Evolutionary conservation across 2,888 invertebrate genomes (phyloP).

Genomic region (Watsonalla cultraria): DNA sequence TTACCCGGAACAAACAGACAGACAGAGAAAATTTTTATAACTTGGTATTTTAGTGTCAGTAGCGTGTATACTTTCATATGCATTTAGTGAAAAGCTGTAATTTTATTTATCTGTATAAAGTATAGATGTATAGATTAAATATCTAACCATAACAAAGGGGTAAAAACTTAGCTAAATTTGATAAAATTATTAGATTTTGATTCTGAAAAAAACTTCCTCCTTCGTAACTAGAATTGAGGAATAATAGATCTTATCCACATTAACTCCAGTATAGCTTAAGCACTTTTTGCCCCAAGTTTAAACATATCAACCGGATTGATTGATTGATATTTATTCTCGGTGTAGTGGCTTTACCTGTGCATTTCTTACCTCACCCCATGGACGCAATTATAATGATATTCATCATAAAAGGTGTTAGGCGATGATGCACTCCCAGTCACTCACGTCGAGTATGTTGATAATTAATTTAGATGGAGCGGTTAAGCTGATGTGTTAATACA

Average conservation of each 20-base stretch:
- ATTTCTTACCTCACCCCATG: constrained; percentile 50
- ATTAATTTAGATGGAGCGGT: constrained; percentile 11
- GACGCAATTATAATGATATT: constrained; percentile 56
- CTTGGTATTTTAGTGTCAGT: no score
- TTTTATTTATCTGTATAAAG: no score
- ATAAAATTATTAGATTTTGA: no score
- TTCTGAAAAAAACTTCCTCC: no score
- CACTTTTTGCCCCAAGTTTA: constrained; percentile 44
- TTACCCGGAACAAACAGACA: no score
- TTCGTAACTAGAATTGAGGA: no score
- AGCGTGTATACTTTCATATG: no score
- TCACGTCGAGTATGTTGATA: constrained; percentile 19
- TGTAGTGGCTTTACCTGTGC: constrained; percentile 51
- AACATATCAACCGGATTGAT: constrained; percentile 55
- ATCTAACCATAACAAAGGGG: no score
- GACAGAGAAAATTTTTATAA: no score
- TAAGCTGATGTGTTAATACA: not conserved
- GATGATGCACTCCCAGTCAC: constrained; percentile 25
- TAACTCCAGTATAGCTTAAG: constrained; percentile 15
- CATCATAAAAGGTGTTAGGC: constrained; percentile 33
- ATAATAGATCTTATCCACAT: constrained; percentile 32
- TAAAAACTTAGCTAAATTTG: no score
- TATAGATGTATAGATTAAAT: no score
- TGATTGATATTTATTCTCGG: constrained; percentile 71
- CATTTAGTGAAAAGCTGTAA: no score